A percentile compares a stretch with the other conserved stretches of the same genome.
phyloP scores from a whole-genome alignment of 2,888 invertebrate species.

The Drosophila austrosaltans region DNA sequence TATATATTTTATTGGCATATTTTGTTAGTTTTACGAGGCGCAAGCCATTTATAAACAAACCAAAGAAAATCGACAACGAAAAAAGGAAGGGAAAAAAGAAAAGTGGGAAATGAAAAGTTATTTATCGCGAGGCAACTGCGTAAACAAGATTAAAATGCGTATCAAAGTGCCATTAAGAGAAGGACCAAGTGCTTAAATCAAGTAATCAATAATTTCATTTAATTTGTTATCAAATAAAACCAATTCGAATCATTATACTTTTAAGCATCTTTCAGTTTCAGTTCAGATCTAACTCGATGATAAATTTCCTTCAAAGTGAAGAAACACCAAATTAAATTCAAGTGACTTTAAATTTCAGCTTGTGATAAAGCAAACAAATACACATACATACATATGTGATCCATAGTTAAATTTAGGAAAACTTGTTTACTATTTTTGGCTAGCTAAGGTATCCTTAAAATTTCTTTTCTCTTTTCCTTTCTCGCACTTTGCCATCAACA shows the following conservation, averaged over 20 bases:
- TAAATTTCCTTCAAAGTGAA: no score
- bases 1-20: conserved; percentile 69
- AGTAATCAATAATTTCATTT: conserved; percentile 1
- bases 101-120: conserved; percentile 32
- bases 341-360: no score
- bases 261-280: no score
- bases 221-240: no score
- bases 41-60: conserved; percentile 63
- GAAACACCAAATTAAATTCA: no score
- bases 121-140: conserved; percentile 62
- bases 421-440: no score
- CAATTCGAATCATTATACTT: no score
- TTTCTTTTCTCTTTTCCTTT: not conserved
- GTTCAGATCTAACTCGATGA: no score
- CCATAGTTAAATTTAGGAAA: no score
- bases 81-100: conserved; percentile 7
- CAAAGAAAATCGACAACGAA: conserved; percentile 25
- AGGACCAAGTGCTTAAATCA: conserved; percentile 3
- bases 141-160: conserved; percentile 60
- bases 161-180: conserved; percentile 2
- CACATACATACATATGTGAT: no score
- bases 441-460: not conserved
- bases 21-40: conserved; percentile 60
- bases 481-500: conserved; percentile 18
- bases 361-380: no score